Percentiles rank a stretch among this genome's conserved stretches.
Conservation (phyloP, 1,140 invertebrate genomes). For the Aporrectodea caliginosa region DNA sequence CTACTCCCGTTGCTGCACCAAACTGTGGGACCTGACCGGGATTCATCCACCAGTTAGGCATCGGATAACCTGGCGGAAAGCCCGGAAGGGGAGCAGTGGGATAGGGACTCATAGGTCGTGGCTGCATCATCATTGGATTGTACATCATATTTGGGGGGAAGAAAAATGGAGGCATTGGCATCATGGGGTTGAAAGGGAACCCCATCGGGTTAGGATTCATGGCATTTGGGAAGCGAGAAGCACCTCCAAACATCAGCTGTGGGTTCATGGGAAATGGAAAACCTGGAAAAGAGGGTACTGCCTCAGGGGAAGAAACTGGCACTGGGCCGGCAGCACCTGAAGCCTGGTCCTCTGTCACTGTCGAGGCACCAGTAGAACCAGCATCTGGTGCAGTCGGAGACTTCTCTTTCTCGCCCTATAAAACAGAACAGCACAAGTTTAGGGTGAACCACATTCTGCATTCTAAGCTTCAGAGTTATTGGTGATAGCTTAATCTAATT, state of each 20-base stretch:
- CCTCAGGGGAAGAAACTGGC: background rate
- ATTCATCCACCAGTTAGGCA: background rate
- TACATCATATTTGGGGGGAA: conserved; percentile 11
- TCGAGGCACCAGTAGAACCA: background rate
- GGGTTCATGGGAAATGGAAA: background rate
- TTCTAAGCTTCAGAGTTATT: too few species aligned
- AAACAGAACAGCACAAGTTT: too few species aligned
- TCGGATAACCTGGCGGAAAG: background rate
- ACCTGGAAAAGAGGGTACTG: background rate
- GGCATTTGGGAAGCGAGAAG: background rate
- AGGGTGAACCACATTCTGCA: too few species aligned
- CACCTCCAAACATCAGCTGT: conserved; percentile 1
- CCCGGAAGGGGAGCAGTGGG: background rate
- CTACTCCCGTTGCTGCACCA: too few species aligned
- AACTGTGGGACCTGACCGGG: background rate
- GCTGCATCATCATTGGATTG: conserved; percentile 3
- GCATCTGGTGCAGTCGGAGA: conserved; percentile 6
- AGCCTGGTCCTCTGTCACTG: background rate
- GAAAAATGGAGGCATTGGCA: conserved; percentile 1
- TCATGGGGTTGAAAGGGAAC: conserved; percentile 1
- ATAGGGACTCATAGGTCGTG: too few species aligned
- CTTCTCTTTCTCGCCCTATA: conserved; percentile 10
- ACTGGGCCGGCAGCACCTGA: background rate
- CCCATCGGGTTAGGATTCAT: background rate
- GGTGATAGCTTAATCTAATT: too few species aligned